phyloP scores from a whole-genome alignment of 2,888 invertebrate species.

The Ptychoptera contaminata region DNA sequence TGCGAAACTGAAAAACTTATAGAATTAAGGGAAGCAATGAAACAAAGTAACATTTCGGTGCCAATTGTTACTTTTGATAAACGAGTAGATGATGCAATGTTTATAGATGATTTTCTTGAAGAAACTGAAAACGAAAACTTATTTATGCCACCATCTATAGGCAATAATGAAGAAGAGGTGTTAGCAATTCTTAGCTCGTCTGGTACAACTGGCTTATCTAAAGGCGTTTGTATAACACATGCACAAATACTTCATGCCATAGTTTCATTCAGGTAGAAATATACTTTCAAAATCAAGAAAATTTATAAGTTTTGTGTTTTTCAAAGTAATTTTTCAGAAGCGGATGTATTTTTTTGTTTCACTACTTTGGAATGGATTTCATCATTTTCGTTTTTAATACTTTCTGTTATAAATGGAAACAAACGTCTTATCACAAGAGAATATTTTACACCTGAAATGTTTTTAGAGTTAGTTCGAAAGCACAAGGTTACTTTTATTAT shows the following conservation, averaged over 20 bases:
- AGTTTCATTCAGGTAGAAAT: too few relatives aligned
- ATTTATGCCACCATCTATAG: slow-evolving; percentile 5
- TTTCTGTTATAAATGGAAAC: background rate
- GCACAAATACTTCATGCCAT: too few relatives aligned
- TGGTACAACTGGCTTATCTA: too few relatives aligned
- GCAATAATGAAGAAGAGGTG: background rate
- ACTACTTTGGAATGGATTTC: slow-evolving; percentile 5
- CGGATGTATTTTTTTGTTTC: background rate
- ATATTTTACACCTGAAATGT: background rate
- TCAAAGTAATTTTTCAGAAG: too few relatives aligned
- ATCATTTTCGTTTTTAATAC: background rate
- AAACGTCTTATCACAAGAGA: slow-evolving; percentile 3
- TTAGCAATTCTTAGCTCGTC: background rate
- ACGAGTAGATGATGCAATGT: background rate
- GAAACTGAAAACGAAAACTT: slow-evolving; percentile 5
- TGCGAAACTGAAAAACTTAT: slow-evolving; percentile 1
- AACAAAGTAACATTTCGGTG: slow-evolving; percentile 1
- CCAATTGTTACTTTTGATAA: slow-evolving; percentile 5
- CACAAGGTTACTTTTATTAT: too few relatives aligned
- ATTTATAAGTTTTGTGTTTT: too few relatives aligned
- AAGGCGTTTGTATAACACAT: too few relatives aligned
- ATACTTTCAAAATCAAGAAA: too few relatives aligned
- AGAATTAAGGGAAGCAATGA: slow-evolving; percentile 2
- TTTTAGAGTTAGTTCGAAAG: background rate
- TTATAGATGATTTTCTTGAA: slow-evolving; percentile 4